These are phyloP conservation scores for Agrotis puta DNA, from an alignment of 2,888 invertebrate genomes.

Conservation along the genomic window DNA sequence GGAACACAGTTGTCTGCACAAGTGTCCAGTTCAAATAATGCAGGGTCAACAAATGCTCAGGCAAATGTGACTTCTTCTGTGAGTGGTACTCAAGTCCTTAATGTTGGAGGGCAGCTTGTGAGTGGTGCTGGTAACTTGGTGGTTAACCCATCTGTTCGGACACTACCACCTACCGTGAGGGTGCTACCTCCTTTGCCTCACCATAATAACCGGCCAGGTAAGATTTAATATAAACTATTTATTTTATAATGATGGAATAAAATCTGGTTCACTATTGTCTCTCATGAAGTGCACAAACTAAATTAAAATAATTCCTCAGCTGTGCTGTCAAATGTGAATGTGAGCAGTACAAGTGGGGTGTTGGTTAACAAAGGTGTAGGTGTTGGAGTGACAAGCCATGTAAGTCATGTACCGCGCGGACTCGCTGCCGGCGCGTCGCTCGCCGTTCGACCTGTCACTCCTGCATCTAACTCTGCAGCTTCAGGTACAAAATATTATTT, in stretches of 20 bases:
- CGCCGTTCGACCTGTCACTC: constrained; percentile 93
- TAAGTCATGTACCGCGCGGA: constrained; percentile 90
- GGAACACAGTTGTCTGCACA: constrained; percentile 85
- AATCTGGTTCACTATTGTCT: not conserved
- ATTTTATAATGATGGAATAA: not conserved
- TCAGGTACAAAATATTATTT: constrained; percentile 29
- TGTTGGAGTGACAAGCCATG: constrained; percentile 82
- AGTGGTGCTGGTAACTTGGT: constrained; percentile 81
- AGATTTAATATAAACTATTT: constrained; percentile 25
- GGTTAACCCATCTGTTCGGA: constrained; percentile 84
- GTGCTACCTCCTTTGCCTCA: constrained; percentile 85
- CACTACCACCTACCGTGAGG: constrained; percentile 84
- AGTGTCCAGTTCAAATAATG: constrained; percentile 77
- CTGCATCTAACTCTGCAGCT: constrained; percentile 79
- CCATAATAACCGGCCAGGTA: constrained; percentile 86
- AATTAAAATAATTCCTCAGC: constrained; percentile 52
- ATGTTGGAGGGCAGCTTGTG: constrained; percentile 83
- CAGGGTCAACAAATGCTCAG: constrained; percentile 72
- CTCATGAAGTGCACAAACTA: not conserved
- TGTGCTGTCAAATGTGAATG: constrained; percentile 83
- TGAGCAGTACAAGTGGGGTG: constrained; percentile 80
- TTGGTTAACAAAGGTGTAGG: constrained; percentile 81
- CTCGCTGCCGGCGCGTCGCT: constrained; percentile 94
- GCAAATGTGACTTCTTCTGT: constrained; percentile 77
- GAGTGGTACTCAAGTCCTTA: constrained; percentile 81